phyloP scores from a whole-genome alignment of 53 echinoderm and acorn worm genomes.

The Glandiceps talaboti region DNA sequence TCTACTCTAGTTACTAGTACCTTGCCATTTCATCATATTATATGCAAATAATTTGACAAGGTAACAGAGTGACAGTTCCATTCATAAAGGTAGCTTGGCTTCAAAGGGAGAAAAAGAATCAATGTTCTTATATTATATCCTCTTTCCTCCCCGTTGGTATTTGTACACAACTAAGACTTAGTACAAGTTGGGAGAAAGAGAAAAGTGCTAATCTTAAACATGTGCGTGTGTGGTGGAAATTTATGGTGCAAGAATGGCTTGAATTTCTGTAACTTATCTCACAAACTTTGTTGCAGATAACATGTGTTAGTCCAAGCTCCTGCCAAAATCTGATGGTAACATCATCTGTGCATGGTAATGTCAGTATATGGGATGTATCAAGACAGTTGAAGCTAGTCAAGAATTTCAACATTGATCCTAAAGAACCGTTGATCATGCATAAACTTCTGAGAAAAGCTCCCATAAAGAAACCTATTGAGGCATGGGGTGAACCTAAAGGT shows the following conservation, averaged over 20 bases:
- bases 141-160: no score
- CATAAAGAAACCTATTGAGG: background rate
- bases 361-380: constrained; percentile 90
- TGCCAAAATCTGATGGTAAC: constrained; percentile 67
- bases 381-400: constrained; percentile 70
- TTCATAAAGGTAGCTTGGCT: no score
- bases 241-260: background rate
- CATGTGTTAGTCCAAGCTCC: constrained; percentile 65
- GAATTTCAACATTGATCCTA: constrained; percentile 41
- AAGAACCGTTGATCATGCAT: constrained; percentile 25
- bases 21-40: no score
- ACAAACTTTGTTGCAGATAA: constrained; percentile 36
- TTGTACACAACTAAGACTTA: no score
- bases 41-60: no score
- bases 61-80: no score
- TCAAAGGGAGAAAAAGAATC: no score
- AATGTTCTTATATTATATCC: no score
- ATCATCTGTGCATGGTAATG: constrained; percentile 58
- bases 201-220: background rate
- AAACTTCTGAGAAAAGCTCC: background rate
- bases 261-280: no score
- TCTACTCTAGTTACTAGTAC: no score
- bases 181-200: background rate
- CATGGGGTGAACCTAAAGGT: background rate
- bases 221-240: background rate